Conservation (phyloP, 2,888 invertebrate genomes). For the Pimpla rufipes region DNA sequence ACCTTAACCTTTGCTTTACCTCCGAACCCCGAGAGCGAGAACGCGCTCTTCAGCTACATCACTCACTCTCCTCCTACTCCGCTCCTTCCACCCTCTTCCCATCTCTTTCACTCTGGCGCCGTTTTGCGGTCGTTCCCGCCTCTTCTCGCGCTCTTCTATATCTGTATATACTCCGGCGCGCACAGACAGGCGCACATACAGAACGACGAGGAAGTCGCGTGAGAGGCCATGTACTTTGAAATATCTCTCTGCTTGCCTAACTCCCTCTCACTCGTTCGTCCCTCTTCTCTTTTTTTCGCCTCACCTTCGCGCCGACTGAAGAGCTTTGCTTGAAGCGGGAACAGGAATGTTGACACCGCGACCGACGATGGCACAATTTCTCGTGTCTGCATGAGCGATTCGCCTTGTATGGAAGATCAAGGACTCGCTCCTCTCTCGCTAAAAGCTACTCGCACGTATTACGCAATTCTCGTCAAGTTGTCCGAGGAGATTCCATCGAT, state of each 20-base stretch:
- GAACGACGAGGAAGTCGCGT: constrained; percentile 47
- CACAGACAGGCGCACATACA: constrained; percentile 13
- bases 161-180: background rate
- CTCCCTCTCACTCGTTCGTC: constrained; percentile 39
- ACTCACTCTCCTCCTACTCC: constrained; percentile 62
- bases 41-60: constrained; percentile 60
- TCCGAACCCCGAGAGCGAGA: constrained; percentile 58
- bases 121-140: constrained; percentile 31
- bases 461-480: constrained; percentile 28
- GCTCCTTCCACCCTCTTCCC: constrained; percentile 55
- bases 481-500: background rate
- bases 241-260: constrained; percentile 52
- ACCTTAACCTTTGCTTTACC: constrained; percentile 81
- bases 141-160: constrained; percentile 19
- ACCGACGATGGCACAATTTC: constrained; percentile 53
- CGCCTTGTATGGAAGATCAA: constrained; percentile 40
- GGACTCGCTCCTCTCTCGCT: constrained; percentile 21
- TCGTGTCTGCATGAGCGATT: constrained; percentile 48
- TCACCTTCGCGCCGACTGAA: constrained; percentile 47
- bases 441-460: constrained; percentile 15
- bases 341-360: constrained; percentile 68
- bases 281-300: constrained; percentile 43
- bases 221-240: constrained; percentile 63
- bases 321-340: constrained; percentile 59
- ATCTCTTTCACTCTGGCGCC: constrained; percentile 49